Evolutionary conservation across 1,140 invertebrate genomes (phyloP).

Genomic region (Orius insidiosus): DNA sequence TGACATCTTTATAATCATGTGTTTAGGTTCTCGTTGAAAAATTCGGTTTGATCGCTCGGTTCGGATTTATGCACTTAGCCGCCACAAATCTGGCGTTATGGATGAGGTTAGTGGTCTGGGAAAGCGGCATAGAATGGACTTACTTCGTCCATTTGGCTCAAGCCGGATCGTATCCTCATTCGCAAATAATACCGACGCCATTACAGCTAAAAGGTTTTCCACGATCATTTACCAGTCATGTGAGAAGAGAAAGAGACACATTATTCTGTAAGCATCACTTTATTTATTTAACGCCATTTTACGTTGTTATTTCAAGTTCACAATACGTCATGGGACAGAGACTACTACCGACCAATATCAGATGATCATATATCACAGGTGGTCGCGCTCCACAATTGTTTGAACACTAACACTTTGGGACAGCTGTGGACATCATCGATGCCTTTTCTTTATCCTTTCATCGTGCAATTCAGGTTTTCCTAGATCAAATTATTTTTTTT

Average conservation of each 20-base stretch:
- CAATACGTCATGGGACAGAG: constrained; percentile 10
- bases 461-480: constrained; percentile 44
- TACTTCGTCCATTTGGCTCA: constrained; percentile 33
- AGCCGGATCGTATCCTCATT: constrained; percentile 15
- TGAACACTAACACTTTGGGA: constrained; percentile 39
- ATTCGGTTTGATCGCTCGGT: constrained; percentile 34
- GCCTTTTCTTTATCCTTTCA: constrained; percentile 42
- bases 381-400: constrained; percentile 34
- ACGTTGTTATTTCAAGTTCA: constrained; percentile 12
- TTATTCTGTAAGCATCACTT: constrained; percentile 16
- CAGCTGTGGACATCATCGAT: constrained; percentile 40
- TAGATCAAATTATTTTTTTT: too few relatives aligned
- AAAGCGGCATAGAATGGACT: constrained; percentile 35
- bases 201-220: constrained; percentile 30
- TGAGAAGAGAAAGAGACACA: constrained; percentile 20
- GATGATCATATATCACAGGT: constrained; percentile 33
- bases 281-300: too few relatives aligned
- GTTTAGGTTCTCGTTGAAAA: constrained; percentile 35
- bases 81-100: constrained; percentile 42
- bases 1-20: constrained; percentile 2
- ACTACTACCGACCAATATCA: constrained; percentile 24
- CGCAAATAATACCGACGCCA: constrained; percentile 24
- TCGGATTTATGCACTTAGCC: constrained; percentile 40
- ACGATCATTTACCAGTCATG: constrained; percentile 24
- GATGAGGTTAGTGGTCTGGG: constrained; percentile 41